Base-by-base conservation (phyloP, 2,888 invertebrate species). In the Prosopocoilus inquinatus region DNA sequence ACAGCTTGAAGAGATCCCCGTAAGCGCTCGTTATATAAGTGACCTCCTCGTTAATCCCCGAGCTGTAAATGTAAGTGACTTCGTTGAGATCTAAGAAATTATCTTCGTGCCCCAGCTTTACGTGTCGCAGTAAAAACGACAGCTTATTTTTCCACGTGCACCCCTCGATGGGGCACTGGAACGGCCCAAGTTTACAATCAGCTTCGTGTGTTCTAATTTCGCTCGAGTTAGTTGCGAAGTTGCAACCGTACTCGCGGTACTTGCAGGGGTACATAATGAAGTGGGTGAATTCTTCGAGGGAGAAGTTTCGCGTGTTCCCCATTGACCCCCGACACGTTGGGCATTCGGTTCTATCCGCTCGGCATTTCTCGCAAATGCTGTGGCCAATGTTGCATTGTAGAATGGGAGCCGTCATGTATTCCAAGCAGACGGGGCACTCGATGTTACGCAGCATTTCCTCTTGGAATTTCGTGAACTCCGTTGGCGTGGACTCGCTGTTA, bases 321-420 rank as follows among this genome's bases (percentile, higher is more conserved):
- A 64, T 64, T 39, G 53, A 13, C 53, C 61, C 64, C 9, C 57
- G 39, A 51, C 75, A 75, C 5, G 64, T 61, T 3, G 73, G 73
- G 57, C 75, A 75, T 44, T 69, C 55, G 1, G 35, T 57, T 0
- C 67, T 20, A 53, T 61, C 35, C 5, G 48, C 35, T 57, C 67
- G 71, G 57, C 75, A 75, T 7, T 15, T 16, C 8, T 48, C 50
- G 59, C 75, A 75, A 15, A 75, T 66, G 54, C 71, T 71, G 56
- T 75, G 75, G 3, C 75, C 74, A 2, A 61, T 61, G 2, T 60
- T 38, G 59, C 75, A 75, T 58, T 73, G 71, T 39, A 58, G 67
- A 49, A 75, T 75, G 1, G 74, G 74, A 1, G 74, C 70, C 2
- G 70, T 59, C 68, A 75, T 72, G 49, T 71, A 69, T 32, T 71